phyloP scores from a whole-genome alignment of 2,113 vertebrate species.

The Daboia siamensis region DNA sequence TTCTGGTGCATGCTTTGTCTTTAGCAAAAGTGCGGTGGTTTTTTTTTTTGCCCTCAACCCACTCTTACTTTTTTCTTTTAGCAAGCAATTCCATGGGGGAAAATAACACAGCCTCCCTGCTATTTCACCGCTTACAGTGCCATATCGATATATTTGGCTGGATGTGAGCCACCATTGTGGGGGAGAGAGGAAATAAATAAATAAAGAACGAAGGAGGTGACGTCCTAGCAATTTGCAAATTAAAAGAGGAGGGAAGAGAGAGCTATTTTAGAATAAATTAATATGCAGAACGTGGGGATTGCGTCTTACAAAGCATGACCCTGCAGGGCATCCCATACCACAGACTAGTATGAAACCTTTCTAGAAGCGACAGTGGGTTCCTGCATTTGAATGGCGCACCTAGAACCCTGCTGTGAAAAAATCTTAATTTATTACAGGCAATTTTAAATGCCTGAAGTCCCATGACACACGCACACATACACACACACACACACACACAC shows the following conservation, averaged over 20 bases:
- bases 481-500: too few species aligned
- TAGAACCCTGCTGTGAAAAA: neutral
- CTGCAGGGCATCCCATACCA: neutral
- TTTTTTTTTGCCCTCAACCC: slow-evolving; percentile 35
- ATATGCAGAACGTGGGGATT: fast-evolving
- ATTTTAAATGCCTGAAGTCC: neutral
- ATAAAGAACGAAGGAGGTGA: neutral
- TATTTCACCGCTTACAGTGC: neutral
- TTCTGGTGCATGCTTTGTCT: slow-evolving; percentile 39
- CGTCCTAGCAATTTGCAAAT: neutral
- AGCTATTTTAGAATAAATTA: neutral
- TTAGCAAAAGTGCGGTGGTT: slow-evolving; percentile 29
- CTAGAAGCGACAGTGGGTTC: neutral
- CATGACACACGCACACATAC: neutral
- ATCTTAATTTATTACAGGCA: neutral
- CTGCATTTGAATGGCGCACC: neutral
- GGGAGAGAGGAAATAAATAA: fast-evolving
- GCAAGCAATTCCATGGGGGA: slow-evolving; percentile 40
- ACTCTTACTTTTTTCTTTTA: slow-evolving; percentile 21
- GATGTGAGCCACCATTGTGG: neutral
- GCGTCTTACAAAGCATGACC: neutral
- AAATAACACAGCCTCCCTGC: slow-evolving; percentile 34
- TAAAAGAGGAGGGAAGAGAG: neutral
- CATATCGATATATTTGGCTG: neutral
- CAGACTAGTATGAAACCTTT: neutral